A percentile compares a stretch with the other conserved stretches of the same genome.
These are phyloP conservation scores for Danio aesculapii DNA, from an alignment of 2,797 vertebrate genomes.

Conservation along the genomic window DNA sequence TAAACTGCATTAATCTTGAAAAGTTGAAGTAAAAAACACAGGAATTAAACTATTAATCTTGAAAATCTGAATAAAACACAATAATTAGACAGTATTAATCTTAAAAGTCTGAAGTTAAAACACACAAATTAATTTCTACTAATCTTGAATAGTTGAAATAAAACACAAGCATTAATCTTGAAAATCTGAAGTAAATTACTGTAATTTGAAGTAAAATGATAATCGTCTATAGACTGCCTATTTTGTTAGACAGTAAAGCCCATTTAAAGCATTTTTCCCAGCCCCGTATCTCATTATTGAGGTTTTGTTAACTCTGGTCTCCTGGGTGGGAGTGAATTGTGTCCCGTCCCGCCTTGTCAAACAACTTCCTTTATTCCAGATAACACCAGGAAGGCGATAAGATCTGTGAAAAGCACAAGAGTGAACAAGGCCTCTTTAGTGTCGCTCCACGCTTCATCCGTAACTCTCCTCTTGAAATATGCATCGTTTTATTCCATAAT, in stretches of 20 bases:
- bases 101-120: too few relatives aligned
- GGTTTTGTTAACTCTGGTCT: constrained; percentile 25
- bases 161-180: too few relatives aligned
- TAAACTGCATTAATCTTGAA: too few relatives aligned
- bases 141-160: too few relatives aligned
- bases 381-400: constrained; percentile 27
- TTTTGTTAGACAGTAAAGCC: not conserved
- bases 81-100: too few relatives aligned
- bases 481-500: not conserved
- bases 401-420: constrained; percentile 42
- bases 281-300: constrained; percentile 15
- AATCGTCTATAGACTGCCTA: not conserved
- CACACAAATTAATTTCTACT: too few relatives aligned
- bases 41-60: too few relatives aligned
- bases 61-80: too few relatives aligned
- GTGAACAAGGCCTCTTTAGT: constrained; percentile 18
- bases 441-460: not conserved
- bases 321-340: constrained; percentile 34
- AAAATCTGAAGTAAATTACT: too few relatives aligned
- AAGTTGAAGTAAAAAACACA: too few relatives aligned
- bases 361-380: constrained; percentile 53
- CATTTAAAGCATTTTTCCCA: not conserved
- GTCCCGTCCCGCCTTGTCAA: constrained; percentile 41
- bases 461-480: not conserved
- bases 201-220: not conserved